A percentile compares a stretch with the other conserved stretches of the same genome.
These are phyloP conservation scores for Drosophila mulleri DNA, from an alignment of 2,888 invertebrate species.

Conservation along the genomic window DNA sequence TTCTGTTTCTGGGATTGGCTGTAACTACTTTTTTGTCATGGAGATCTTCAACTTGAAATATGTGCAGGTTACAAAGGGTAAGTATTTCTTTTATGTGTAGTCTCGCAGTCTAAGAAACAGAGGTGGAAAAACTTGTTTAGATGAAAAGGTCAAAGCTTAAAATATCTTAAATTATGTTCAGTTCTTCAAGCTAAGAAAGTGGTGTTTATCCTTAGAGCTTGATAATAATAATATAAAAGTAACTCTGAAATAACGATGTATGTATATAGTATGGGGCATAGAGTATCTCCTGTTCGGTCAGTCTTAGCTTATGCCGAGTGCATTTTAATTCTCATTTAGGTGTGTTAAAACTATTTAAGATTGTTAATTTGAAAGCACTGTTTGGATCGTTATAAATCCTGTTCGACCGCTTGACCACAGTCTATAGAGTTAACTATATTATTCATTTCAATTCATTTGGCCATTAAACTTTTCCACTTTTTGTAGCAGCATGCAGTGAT, in stretches of 20 bases:
- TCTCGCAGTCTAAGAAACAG: background rate
- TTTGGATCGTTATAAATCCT: slow-evolving; percentile 4
- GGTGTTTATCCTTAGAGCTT: background rate
- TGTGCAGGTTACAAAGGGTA: background rate
- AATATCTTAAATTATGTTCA: background rate
- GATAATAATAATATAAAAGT: background rate
- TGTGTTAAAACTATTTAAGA: background rate
- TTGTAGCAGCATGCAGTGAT: background rate
- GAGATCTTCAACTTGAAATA: background rate
- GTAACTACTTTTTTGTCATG: background rate
- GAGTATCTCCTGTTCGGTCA: background rate
- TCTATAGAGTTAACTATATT: background rate
- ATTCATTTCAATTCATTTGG: slow-evolving; percentile 8
- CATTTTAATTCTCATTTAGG: background rate
- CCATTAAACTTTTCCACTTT: slow-evolving; percentile 4
- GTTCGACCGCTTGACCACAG: background rate
- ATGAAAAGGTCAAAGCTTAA: background rate
- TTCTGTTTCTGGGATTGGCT: background rate
- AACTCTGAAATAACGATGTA: background rate
- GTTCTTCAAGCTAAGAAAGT: background rate
- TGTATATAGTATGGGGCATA: background rate
- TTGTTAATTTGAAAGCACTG: background rate
- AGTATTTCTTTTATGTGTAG: no score
- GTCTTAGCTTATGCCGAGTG: background rate
- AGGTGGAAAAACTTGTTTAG: background rate